Evolutionary conservation across 2,888 invertebrate genomes (phyloP).

Genomic region (Andrena bucephala): DNA sequence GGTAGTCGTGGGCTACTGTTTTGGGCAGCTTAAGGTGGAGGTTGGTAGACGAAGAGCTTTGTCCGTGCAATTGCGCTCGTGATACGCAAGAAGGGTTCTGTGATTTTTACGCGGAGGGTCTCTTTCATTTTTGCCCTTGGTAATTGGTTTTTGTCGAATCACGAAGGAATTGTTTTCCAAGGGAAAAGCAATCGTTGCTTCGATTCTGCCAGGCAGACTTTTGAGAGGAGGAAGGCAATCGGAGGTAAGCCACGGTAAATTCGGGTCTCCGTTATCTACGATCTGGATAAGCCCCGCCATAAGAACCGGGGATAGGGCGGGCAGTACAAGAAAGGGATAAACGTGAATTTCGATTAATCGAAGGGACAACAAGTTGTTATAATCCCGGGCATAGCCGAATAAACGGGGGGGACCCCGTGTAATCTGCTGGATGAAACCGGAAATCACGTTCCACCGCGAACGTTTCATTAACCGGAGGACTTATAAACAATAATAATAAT

Average conservation of each 20-base stretch:
- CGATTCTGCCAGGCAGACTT: conserved; percentile 6
- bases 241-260: conserved; percentile 35
- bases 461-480: conserved; percentile 54
- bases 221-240: conserved; percentile 22
- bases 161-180: not conserved
- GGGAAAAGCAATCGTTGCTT: conserved; percentile 5
- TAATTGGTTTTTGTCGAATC: not conserved
- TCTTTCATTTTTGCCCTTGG: not conserved
- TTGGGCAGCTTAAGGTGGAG: no score
- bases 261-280: conserved; percentile 40
- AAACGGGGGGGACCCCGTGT: conserved; percentile 50
- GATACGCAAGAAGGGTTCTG: not conserved
- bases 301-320: conserved; percentile 49
- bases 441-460: conserved; percentile 41
- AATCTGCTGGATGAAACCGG: conserved; percentile 48
- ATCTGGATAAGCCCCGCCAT: conserved; percentile 55
- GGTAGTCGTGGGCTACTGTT: no score
- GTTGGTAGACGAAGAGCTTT: no score
- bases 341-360: conserved; percentile 73
- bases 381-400: conserved; percentile 57
- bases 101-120: not conserved
- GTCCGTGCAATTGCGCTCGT: no score
- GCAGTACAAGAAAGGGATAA: conserved; percentile 63
- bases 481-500: conserved; percentile 59
- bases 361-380: conserved; percentile 70